Conservation (phyloP, 2,113 vertebrate genomes). For the Phaethon lepturus region DNA sequence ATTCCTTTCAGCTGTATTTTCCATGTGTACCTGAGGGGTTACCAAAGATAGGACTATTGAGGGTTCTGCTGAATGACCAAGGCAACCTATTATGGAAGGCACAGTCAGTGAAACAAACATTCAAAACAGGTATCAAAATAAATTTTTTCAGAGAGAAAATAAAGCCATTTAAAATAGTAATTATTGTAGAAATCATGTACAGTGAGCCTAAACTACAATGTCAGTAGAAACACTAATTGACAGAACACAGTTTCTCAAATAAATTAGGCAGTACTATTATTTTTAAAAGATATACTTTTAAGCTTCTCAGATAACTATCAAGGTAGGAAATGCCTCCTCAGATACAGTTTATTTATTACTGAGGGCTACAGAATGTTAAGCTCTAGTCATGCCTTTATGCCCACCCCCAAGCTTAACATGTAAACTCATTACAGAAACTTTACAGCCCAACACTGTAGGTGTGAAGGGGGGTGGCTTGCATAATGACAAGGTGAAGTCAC, state of each 20-base stretch:
- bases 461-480: conserved; percentile 60
- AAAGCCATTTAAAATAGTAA: not conserved
- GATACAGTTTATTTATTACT: not conserved
- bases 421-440: conserved; percentile 46
- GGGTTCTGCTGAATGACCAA: not conserved
- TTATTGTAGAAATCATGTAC: not conserved
- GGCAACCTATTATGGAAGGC: not conserved
- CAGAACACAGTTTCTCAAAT: not conserved
- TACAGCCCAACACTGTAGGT: conserved; percentile 46
- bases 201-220: not conserved
- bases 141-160: not conserved
- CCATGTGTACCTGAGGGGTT: not conserved
- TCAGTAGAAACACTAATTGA: not conserved
- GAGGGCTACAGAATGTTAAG: conserved; percentile 28
- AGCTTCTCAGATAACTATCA: conserved; percentile 26
- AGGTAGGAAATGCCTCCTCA: conserved; percentile 13
- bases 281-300: not conserved
- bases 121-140: not conserved
- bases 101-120: fast-evolving
- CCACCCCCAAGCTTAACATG: conserved; percentile 24
- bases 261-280: not conserved
- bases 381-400: conserved; percentile 30
- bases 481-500: conserved; percentile 64
- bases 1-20: not conserved
- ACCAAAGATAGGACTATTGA: not conserved